Evolutionary conservation across 2,113 vertebrate species (phyloP).

Genomic region (Lucifuga dentata): DNA sequence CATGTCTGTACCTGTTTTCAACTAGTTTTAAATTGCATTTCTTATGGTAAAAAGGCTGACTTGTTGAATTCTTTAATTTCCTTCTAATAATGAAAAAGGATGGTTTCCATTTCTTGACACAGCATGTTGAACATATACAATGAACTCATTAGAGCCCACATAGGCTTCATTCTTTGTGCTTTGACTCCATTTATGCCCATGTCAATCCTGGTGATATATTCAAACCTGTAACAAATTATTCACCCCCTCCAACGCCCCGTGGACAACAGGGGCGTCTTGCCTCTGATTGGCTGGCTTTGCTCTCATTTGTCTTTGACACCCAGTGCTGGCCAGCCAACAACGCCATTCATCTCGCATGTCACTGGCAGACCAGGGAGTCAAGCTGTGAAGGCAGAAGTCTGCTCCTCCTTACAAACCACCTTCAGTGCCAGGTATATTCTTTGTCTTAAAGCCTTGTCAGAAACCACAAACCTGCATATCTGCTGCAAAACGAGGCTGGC

Average conservation of each 20-base stretch:
- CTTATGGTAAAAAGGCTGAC: background rate
- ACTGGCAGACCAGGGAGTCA: constrained; percentile 57
- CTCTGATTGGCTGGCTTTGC: constrained; percentile 68
- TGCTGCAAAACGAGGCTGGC: background rate
- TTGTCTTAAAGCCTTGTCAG: constrained; percentile 27
- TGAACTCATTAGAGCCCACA: constrained; percentile 41
- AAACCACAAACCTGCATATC: constrained; percentile 1
- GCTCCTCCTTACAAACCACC: constrained; percentile 39
- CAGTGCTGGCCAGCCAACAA: constrained; percentile 46
- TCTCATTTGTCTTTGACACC: constrained; percentile 81
- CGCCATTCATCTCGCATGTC: constrained; percentile 78
- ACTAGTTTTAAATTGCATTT: background rate
- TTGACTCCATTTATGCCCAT: constrained; percentile 61
- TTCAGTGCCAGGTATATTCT: constrained; percentile 16
- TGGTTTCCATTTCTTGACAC: constrained; percentile 1
- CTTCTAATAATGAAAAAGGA: constrained; percentile 16
- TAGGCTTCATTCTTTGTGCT: constrained; percentile 23
- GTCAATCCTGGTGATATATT: constrained; percentile 72
- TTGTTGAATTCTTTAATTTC: constrained; percentile 33
- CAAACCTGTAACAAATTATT: constrained; percentile 73
- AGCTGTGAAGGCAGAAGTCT: constrained; percentile 54
- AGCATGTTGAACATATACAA: constrained; percentile 33
- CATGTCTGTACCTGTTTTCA: background rate
- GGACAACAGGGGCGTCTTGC: constrained; percentile 50
- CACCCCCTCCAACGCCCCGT: constrained; percentile 35